Evolutionary conservation across 1,140 invertebrate genomes (phyloP).

Genomic region (Papilio dardanus): DNA sequence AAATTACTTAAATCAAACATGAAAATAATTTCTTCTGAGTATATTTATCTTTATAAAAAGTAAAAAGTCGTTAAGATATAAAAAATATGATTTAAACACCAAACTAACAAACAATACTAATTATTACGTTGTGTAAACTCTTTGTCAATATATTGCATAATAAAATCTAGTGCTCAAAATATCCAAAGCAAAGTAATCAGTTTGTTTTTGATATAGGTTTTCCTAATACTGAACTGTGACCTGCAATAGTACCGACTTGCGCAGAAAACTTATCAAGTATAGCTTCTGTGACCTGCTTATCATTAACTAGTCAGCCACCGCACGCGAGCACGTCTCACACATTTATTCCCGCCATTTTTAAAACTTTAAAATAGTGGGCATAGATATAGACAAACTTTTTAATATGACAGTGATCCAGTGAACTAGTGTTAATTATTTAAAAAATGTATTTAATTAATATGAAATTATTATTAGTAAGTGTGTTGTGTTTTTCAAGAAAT

Average conservation of each 20-base stretch:
- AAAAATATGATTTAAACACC: background rate
- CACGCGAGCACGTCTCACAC: constrained; percentile 39
- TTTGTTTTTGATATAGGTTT: constrained; percentile 38
- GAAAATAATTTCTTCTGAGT: background rate
- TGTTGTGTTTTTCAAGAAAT: constrained; percentile 32
- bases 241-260: constrained; percentile 51
- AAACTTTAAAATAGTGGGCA: constrained; percentile 17
- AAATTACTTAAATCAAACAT: background rate
- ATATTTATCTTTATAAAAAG: background rate
- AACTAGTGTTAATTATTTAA: background rate
- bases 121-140: no score
- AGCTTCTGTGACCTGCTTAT: constrained; percentile 46
- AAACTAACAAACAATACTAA: no score
- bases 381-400: constrained; percentile 10
- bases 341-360: constrained; percentile 31
- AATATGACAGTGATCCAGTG: constrained; percentile 30
- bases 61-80: background rate
- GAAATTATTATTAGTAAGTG: constrained; percentile 20
- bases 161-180: constrained; percentile 25
- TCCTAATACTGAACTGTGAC: constrained; percentile 43
- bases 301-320: constrained; percentile 46
- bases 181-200: constrained; percentile 1
- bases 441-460: constrained; percentile 24
- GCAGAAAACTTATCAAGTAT: constrained; percentile 55
- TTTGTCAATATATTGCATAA: background rate